Percentiles rank a stretch among this genome's conserved stretches.
These are phyloP conservation scores for Pao palembangensis DNA, from an alignment of 2,113 vertebrate genomes.

Conservation along the genomic window DNA sequence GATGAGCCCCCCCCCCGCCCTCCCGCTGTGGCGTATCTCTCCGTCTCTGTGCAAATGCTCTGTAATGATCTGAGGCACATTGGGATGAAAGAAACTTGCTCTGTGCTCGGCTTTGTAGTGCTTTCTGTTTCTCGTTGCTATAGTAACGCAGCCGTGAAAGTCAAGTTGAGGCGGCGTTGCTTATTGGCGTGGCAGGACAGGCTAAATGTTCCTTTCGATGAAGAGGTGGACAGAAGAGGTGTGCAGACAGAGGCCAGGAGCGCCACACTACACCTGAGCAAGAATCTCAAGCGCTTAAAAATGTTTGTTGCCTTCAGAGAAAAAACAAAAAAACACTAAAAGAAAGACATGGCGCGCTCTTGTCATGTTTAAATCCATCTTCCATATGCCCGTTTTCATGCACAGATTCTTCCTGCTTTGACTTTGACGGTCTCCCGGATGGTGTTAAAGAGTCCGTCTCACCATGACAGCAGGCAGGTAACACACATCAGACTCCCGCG, in stretches of 20 bases:
- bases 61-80: conserved; percentile 68
- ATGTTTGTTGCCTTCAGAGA: too few species aligned
- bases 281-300: background rate
- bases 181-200: conserved; percentile 59
- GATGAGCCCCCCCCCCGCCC: conserved; percentile 26
- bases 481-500: conserved; percentile 53
- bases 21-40: conserved; percentile 51
- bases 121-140: conserved; percentile 70
- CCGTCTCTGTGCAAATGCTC: conserved; percentile 66
- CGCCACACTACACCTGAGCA: background rate
- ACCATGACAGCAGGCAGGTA: conserved; percentile 70
- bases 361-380: conserved; percentile 61
- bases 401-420: conserved; percentile 32
- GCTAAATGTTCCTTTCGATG: conserved; percentile 24
- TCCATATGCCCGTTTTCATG: conserved; percentile 26
- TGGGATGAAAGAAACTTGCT: conserved; percentile 65
- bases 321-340: background rate
- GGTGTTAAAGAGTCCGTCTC: conserved; percentile 66
- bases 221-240: conserved; percentile 17
- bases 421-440: conserved; percentile 71
- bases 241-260: conserved; percentile 4
- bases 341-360: conserved; percentile 33
- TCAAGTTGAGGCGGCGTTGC: conserved; percentile 41
- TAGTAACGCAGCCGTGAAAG: conserved; percentile 62
- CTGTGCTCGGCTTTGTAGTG: conserved; percentile 57